Conservation (phyloP, 2,797 vertebrate genomes). For the Danio albolineatus region DNA sequence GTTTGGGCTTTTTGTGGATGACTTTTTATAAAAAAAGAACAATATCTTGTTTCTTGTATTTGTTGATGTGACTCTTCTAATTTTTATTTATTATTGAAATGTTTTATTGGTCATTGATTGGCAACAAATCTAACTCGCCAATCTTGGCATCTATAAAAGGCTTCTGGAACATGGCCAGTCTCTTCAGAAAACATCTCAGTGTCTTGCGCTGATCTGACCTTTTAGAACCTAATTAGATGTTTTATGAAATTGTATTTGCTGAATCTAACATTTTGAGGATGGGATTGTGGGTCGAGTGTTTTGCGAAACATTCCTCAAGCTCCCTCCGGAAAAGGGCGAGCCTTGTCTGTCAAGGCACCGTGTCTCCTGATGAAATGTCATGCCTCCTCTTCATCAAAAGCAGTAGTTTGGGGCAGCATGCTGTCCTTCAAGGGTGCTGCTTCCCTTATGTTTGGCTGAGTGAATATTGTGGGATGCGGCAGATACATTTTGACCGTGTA, state of each 20-base stretch:
- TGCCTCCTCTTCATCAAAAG: constrained; percentile 33
- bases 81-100: neutral
- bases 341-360: constrained; percentile 35
- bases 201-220: constrained; percentile 56
- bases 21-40: neutral
- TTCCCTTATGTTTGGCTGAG: neutral
- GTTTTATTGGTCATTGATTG: neutral
- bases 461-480: neutral
- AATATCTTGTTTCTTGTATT: constrained; percentile 2
- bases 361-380: constrained; percentile 59
- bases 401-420: neutral
- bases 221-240: constrained; percentile 59
- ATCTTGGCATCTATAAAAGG: constrained; percentile 28
- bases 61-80: neutral
- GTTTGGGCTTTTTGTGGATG: constrained; percentile 24
- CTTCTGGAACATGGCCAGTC: constrained; percentile 32
- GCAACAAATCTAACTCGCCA: constrained; percentile 29
- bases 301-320: constrained; percentile 44
- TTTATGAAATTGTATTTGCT: constrained; percentile 56
- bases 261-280: constrained; percentile 50
- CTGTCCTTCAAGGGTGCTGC: constrained; percentile 2
- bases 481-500: neutral
- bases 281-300: constrained; percentile 19
- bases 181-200: constrained; percentile 50
- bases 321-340: constrained; percentile 38